Percentiles rank a stretch among this genome's conserved stretches.
phyloP scores from a whole-genome alignment of 1,140 invertebrate genomes.

The Euwallacea similis region DNA sequence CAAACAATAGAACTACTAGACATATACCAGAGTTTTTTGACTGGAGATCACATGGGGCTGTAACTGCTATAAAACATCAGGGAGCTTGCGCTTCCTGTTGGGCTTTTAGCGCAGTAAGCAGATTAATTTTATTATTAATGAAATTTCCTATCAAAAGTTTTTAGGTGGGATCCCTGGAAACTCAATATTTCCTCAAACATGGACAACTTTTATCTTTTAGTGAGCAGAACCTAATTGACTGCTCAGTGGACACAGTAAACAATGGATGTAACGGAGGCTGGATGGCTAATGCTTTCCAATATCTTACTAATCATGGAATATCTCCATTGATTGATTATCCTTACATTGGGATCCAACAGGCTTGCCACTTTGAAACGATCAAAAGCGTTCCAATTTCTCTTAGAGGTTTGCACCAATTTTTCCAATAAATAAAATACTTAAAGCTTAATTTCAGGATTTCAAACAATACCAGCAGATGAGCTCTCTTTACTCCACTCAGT shows the following conservation, averaged over 20 bases:
- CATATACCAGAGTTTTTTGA: conserved; percentile 40
- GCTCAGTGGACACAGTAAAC: conserved; percentile 85
- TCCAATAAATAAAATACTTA: background rate
- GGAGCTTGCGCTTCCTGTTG: conserved; percentile 56
- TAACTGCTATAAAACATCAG: conserved; percentile 48
- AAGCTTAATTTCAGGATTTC: conserved; percentile 42
- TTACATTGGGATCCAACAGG: conserved; percentile 76
- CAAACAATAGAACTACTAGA: conserved; percentile 9
- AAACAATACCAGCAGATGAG: conserved; percentile 64
- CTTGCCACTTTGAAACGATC: conserved; percentile 55
- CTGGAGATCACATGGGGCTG: conserved; percentile 47
- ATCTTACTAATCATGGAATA: conserved; percentile 85
- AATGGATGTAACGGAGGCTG: conserved; percentile 92
- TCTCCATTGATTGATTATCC: conserved; percentile 89
- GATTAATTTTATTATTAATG: background rate
- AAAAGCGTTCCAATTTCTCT: conserved; percentile 57
- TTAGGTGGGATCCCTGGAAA: conserved; percentile 90
- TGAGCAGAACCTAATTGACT: conserved; percentile 97
- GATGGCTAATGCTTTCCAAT: conserved; percentile 90
- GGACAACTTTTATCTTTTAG: conserved; percentile 85
- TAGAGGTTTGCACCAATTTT: conserved; percentile 55
- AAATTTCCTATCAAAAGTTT: conserved; percentile 10
- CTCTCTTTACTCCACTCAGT: conserved; percentile 72
- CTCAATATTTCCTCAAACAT: conserved; percentile 84
- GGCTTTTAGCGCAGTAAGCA: conserved; percentile 58